Evolutionary conservation across 1,140 invertebrate species (phyloP).

Genomic region (Ctenoplectra terminalis): DNA sequence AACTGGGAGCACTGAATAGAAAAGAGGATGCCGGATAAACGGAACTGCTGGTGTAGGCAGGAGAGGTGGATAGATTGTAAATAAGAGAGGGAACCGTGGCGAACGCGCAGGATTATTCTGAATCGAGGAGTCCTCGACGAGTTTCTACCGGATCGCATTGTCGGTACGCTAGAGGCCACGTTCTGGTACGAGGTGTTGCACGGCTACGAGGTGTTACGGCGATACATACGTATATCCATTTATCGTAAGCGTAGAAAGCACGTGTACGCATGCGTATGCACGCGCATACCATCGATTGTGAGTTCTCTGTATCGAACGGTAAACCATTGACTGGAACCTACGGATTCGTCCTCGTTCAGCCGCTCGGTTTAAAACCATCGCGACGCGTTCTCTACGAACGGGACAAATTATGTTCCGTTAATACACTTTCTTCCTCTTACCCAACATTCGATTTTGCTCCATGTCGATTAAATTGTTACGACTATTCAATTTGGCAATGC

Average conservation of each 20-base stretch:
- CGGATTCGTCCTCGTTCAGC: background rate
- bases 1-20: background rate
- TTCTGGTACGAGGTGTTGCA: constrained; percentile 40
- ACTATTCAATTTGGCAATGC: no score
- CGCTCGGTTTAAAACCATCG: no score
- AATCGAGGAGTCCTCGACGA: constrained; percentile 26
- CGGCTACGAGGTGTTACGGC: constrained; percentile 33
- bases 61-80: constrained; percentile 48
- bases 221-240: constrained; percentile 10
- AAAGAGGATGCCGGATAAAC: constrained; percentile 9
- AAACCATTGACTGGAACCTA: constrained; percentile 42
- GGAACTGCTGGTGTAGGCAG: background rate
- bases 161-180: constrained; percentile 24
- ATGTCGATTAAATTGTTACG: no score
- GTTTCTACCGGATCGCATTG: constrained; percentile 40
- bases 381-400: no score
- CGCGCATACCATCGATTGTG: background rate
- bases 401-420: no score
- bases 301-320: constrained; percentile 1
- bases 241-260: constrained; percentile 12
- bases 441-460: no score
- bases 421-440: no score
- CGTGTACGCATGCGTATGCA: constrained; percentile 21
- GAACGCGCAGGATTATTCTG: constrained; percentile 45
- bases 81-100: constrained; percentile 45